These are phyloP conservation scores for Heliocidaris tuberculata DNA, from an alignment of 35 echinoderm and acorn worm genomes.

Conservation along the genomic window DNA sequence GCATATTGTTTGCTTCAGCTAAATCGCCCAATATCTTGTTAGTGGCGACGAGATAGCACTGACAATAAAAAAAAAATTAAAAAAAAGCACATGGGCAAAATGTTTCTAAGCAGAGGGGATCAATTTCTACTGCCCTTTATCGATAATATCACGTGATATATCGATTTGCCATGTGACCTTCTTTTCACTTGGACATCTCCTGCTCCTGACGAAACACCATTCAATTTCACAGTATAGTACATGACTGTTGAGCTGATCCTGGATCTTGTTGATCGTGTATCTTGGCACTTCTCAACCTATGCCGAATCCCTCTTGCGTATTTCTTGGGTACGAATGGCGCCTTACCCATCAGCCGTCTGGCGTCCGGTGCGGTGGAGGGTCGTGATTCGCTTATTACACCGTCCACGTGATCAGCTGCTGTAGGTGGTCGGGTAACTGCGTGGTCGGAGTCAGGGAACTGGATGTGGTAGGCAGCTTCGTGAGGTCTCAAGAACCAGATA, in stretches of 20 bases:
- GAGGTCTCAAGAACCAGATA: constrained; percentile 83
- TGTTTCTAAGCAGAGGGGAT: too few species aligned
- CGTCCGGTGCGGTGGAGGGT: constrained; percentile 14
- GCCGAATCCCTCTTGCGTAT: background rate
- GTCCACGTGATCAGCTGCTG: constrained; percentile 15
- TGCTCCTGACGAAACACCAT: too few species aligned
- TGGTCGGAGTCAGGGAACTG: constrained; percentile 19
- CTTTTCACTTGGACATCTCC: too few species aligned
- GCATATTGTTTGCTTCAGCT: too few species aligned
- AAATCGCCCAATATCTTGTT: too few species aligned
- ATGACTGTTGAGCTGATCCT: background rate
- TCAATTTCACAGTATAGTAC: background rate
- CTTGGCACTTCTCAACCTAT: constrained; percentile 18
- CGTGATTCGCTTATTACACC: background rate
- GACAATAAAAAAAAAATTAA: too few species aligned
- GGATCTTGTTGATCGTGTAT: background rate
- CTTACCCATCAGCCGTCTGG: background rate
- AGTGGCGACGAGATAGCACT: too few species aligned
- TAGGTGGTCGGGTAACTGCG: background rate
- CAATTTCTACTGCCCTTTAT: too few species aligned
- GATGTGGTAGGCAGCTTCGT: constrained; percentile 67
- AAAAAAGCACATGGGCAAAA: too few species aligned
- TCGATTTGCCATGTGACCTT: too few species aligned
- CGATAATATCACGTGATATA: too few species aligned
- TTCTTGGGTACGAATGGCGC: constrained; percentile 41